Conservation (phyloP, 1,140 invertebrate species). For the Belonocnema kinseyi region DNA sequence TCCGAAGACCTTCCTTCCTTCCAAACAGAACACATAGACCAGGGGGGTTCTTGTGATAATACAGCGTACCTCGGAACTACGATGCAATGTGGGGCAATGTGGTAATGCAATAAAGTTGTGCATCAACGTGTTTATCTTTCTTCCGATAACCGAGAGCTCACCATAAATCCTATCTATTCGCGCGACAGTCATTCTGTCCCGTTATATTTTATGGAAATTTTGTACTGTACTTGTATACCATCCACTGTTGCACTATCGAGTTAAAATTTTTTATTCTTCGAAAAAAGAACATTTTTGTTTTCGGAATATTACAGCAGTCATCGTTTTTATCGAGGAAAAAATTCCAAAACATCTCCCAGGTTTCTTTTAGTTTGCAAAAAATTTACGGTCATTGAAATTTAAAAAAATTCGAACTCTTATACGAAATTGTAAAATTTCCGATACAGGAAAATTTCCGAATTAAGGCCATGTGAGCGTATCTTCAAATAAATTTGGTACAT, state of each 20-base stretch:
- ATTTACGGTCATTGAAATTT: neutral
- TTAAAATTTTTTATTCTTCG: neutral
- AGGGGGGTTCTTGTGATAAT: neutral
- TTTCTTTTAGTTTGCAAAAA: too few species aligned
- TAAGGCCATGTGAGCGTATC: too few species aligned
- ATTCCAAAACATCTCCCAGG: too few species aligned
- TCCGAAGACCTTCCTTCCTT: neutral
- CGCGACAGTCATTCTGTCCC: neutral
- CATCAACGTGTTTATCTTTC: constrained; percentile 17
- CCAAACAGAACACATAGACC: neutral
- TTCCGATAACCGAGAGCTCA: constrained; percentile 4
- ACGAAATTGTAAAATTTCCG: too few species aligned
- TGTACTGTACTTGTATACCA: neutral
- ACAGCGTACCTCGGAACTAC: neutral
- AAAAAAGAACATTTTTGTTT: too few species aligned
- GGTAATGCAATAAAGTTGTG: constrained; percentile 7
- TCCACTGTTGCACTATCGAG: neutral
- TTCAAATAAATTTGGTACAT: too few species aligned
- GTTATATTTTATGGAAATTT: constrained; percentile 6
- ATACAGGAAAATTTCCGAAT: too few species aligned
- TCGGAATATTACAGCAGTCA: too few species aligned
- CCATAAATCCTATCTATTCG: neutral
- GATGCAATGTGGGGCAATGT: neutral
- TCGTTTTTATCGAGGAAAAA: too few species aligned
- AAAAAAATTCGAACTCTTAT: neutral